phyloP scores from a whole-genome alignment of 2,888 invertebrate genomes.

The Cetonia aurata region DNA sequence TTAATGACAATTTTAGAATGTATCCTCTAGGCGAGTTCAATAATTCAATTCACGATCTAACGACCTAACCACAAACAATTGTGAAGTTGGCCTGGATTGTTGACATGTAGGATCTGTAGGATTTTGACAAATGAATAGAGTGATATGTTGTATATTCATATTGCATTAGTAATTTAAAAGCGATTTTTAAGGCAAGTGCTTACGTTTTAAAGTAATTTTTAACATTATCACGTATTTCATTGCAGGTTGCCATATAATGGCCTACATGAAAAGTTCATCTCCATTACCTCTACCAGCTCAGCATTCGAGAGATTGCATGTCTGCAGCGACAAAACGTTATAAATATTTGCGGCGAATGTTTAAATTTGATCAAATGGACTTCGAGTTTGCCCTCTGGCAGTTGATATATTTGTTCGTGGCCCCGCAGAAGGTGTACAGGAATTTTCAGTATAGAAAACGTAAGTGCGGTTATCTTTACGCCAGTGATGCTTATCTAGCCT shows the following conservation, averaged over 20 bases:
- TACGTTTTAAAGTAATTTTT: too few species aligned
- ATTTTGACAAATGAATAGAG: too few species aligned
- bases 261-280: constrained; percentile 72
- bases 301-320: constrained; percentile 78
- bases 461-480: constrained; percentile 68
- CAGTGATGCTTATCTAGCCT: not conserved
- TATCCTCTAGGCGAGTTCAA: too few species aligned
- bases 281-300: constrained; percentile 79
- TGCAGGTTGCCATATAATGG: constrained; percentile 49
- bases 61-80: not conserved
- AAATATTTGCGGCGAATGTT: constrained; percentile 87
- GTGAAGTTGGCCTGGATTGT: not conserved
- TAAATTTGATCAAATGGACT: constrained; percentile 98
- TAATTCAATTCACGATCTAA: too few species aligned
- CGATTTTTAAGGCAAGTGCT: too few species aligned
- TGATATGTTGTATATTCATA: too few species aligned
- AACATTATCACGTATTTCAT: too few species aligned
- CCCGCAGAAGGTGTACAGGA: constrained; percentile 97
- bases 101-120: too few species aligned
- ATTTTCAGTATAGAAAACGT: constrained; percentile 98
- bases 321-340: constrained; percentile 89
- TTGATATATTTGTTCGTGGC: constrained; percentile 95
- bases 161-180: too few species aligned
- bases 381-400: constrained; percentile 99
- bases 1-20: too few species aligned